These are phyloP conservation scores for Drosophila sulfurigaster DNA, from an alignment of 1,140 invertebrate species.

Conservation along the genomic window DNA sequence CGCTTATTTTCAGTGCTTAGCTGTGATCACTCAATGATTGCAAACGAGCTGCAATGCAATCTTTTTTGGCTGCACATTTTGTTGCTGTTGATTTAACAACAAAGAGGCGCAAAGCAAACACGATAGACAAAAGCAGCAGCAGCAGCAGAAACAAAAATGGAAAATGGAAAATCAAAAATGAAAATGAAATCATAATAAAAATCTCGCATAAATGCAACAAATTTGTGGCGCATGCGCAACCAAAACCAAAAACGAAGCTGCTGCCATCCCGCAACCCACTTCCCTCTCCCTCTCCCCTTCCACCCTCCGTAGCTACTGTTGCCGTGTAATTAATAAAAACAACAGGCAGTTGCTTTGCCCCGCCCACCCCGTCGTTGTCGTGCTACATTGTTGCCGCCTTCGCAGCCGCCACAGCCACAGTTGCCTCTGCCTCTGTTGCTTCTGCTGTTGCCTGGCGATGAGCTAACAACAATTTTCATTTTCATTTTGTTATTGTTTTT, in stretches of 20 bases:
- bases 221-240: slow-evolving; percentile 59
- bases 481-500: slow-evolving; percentile 5
- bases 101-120: slow-evolving; percentile 13
- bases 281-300: too few relatives aligned
- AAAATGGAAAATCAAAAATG: slow-evolving; percentile 15
- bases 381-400: slow-evolving; percentile 28
- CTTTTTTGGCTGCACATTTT: slow-evolving; percentile 22
- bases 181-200: slow-evolving; percentile 60
- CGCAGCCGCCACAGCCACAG: background rate
- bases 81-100: slow-evolving; percentile 19
- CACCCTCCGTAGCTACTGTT: slow-evolving; percentile 4
- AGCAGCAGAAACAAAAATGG: slow-evolving; percentile 14
- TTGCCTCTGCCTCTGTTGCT: slow-evolving; percentile 16
- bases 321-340: slow-evolving; percentile 59
- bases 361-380: slow-evolving; percentile 10
- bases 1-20: background rate
- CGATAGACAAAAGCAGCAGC: slow-evolving; percentile 4
- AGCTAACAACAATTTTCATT: slow-evolving; percentile 47
- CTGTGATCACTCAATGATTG: slow-evolving; percentile 24
- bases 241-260: slow-evolving; percentile 33
- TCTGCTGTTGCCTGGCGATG: slow-evolving; percentile 29
- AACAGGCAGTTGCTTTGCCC: slow-evolving; percentile 40
- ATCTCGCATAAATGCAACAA: slow-evolving; percentile 59
- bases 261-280: background rate
- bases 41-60: slow-evolving; percentile 16